A percentile compares a stretch with the other conserved stretches of the same genome.
phyloP scores from a whole-genome alignment of 2,888 invertebrate species.

The Atherix ibis region DNA sequence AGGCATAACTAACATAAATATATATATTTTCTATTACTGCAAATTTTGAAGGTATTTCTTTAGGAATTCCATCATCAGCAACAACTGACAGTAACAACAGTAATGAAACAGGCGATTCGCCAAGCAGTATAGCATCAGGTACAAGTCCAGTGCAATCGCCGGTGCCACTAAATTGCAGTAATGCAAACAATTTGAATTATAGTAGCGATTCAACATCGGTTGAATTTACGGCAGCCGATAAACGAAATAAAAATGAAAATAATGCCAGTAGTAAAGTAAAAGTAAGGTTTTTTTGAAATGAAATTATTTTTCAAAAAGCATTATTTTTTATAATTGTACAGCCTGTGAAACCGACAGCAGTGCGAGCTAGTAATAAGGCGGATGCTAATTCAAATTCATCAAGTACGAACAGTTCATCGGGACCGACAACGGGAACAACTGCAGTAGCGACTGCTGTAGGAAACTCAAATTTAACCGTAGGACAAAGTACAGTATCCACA shows the following conservation, averaged over 20 bases:
- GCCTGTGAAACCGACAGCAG: slow-evolving; percentile 77
- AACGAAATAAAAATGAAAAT: slow-evolving; percentile 40
- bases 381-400: slow-evolving; percentile 14
- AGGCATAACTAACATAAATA: neutral
- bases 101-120: slow-evolving; percentile 68
- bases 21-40: neutral
- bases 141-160: slow-evolving; percentile 68
- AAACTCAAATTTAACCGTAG: no score
- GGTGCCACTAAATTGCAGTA: slow-evolving; percentile 27
- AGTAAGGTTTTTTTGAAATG: slow-evolving; percentile 23
- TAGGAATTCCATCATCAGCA: slow-evolving; percentile 36
- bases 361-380: slow-evolving; percentile 41
- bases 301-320: neutral
- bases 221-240: slow-evolving; percentile 34
- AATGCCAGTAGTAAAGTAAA: slow-evolving; percentile 31
- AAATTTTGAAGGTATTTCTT: slow-evolving; percentile 8
- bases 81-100: slow-evolving; percentile 71
- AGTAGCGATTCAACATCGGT: slow-evolving; percentile 50
- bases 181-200: slow-evolving; percentile 44
- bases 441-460: slow-evolving; percentile 34
- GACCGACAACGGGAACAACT: slow-evolving; percentile 20
- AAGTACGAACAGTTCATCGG: slow-evolving; percentile 17
- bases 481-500: no score
- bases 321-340: slow-evolving; percentile 33
- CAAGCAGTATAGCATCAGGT: slow-evolving; percentile 70